Evolutionary conservation across 2,888 invertebrate species (phyloP), one percentile per base, ranked within the genome.

Genomic region (Latrodectus elegans): DNA sequence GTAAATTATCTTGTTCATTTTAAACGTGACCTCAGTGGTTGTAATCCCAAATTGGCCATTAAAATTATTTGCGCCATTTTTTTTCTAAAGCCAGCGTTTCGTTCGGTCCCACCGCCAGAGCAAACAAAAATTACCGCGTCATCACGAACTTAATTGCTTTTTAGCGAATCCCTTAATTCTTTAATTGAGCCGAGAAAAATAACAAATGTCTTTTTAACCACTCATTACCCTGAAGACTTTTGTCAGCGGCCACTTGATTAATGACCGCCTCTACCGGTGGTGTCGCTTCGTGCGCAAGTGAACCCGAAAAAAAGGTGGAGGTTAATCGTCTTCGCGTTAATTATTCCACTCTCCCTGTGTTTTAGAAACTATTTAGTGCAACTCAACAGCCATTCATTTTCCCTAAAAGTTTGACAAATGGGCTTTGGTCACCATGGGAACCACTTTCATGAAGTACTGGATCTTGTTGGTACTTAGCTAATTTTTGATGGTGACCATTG

Each of bases 191-290:
- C 80, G 85, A 71, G 75, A 75, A 73, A 80, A 75, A 80, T 86
- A 86, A 86, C 85, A 80, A 86, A 86, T 86, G 85, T 86, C 85
- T 86, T 86, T 86, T 86, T 86, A 86, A 86, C 85, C 80, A 70
- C 85, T 86, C 85, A 86, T 86, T 86, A 86, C 75, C 75, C 74
- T 26, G 70, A 52, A 38, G 84, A 85, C 78, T 85, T 38, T 85
- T 78, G 84, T 84, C 85, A 80, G 80, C 60, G 49, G 53, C 51
- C 60, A 2, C 76, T 67, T 86, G 85, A 86, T 86, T 75, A 86
- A 86, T 80, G 85, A 52, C 53, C 22, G 38, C 15, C 15, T 55
- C 68, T 55, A 78, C 70, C 76, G 76, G 49, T 68, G 49, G 71
- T 76, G 71, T 82, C 82, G 74, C 72, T 51, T 71, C 15, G 53